Conservation (phyloP, 2,888 invertebrate genomes). For the Diplolepis rosae region DNA sequence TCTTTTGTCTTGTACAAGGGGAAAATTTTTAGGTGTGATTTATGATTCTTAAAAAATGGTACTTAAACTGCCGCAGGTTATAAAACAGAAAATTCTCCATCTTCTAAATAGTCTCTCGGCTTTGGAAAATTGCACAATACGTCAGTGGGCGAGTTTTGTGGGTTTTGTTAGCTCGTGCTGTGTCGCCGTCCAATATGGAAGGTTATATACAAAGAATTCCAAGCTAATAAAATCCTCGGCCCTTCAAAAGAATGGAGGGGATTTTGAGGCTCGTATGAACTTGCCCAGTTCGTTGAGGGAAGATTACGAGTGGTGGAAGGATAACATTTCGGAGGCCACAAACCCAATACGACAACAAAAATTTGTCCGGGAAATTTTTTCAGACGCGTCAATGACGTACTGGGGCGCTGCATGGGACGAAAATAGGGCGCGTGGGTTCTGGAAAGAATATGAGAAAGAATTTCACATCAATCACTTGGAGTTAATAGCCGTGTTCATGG, state of each 20-base stretch:
- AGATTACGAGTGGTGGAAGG: conserved; percentile 39
- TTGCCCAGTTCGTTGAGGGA: conserved; percentile 23
- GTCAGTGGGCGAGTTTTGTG: conserved; percentile 38
- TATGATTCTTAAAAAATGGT: conserved; percentile 32
- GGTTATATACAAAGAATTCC: conserved; percentile 39
- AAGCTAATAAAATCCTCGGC: conserved; percentile 38
- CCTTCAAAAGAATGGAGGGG: conserved; percentile 31
- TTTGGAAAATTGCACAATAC: conserved; percentile 34
- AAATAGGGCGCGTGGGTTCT: conserved; percentile 37
- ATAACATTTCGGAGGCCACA: conserved; percentile 14
- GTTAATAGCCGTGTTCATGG: conserved; percentile 8
- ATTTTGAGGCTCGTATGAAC: conserved; percentile 37
- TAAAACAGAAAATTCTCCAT: conserved; percentile 17
- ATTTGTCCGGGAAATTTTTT: conserved; percentile 37
- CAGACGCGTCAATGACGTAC: conserved; percentile 38
- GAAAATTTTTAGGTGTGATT: conserved; percentile 37
- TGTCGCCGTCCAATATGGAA: conserved; percentile 36
- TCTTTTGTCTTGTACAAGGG: conserved; percentile 8
- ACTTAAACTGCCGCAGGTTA: conserved; percentile 32
- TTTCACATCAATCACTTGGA: conserved; percentile 34
- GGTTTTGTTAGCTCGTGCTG: conserved; percentile 38
- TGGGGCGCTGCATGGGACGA: conserved; percentile 40
- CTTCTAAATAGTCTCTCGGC: background rate
- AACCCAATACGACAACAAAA: conserved; percentile 30
- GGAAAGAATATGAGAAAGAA: conserved; percentile 12